A percentile compares a stretch with the other conserved stretches of the same genome.
phyloP scores from a whole-genome alignment of 2,888 invertebrate species.

The Caenorhabditis sp. region DNA sequence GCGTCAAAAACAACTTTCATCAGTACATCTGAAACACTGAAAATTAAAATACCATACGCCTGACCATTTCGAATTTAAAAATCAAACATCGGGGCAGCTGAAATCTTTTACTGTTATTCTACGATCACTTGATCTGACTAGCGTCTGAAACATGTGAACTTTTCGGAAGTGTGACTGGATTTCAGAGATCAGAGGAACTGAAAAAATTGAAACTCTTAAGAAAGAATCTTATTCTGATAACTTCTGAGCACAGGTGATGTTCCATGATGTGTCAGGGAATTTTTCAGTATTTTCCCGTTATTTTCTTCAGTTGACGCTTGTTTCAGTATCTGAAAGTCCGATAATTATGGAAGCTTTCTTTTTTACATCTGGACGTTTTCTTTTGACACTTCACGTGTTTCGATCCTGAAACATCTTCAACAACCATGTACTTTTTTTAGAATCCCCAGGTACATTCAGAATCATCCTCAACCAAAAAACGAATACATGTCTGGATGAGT shows the following conservation, averaged over 20 bases:
- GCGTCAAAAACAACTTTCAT: conserved; percentile 11
- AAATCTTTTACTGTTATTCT: background rate
- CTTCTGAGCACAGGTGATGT: too few relatives aligned
- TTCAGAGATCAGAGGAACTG: background rate
- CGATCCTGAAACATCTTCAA: background rate
- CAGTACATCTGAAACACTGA: background rate
- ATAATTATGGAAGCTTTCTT: too few relatives aligned
- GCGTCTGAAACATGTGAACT: background rate
- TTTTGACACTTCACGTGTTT: background rate
- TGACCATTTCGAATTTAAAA: background rate
- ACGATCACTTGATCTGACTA: background rate
- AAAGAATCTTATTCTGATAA: too few relatives aligned
- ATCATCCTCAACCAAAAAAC: conserved; percentile 10
- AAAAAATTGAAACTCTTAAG: too few relatives aligned
- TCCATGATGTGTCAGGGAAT: too few relatives aligned
- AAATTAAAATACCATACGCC: background rate
- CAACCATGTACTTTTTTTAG: background rate
- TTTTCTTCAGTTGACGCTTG: too few relatives aligned
- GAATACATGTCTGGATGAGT: conserved; percentile 37
- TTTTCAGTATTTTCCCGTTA: too few relatives aligned
- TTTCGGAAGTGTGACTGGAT: background rate
- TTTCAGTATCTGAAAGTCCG: too few relatives aligned
- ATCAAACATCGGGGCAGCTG: conserved; percentile 12
- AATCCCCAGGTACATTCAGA: too few relatives aligned
- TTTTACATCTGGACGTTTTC: too few relatives aligned